Percentiles rank a stretch among this genome's conserved stretches.
These are phyloP conservation scores for Cosmorhoe ocellata DNA, from an alignment of 2,888 invertebrate species.

Conservation along the genomic window DNA sequence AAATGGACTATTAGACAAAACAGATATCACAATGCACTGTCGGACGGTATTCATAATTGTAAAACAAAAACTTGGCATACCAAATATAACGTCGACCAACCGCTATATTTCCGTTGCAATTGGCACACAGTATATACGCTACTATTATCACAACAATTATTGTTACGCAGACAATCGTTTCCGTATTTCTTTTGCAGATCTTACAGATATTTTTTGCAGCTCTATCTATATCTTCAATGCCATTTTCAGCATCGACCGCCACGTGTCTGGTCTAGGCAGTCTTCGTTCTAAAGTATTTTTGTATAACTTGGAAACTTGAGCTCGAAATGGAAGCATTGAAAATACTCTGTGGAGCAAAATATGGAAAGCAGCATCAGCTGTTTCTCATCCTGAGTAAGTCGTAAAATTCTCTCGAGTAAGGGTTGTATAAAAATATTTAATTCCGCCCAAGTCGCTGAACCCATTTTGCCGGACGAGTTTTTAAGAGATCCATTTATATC, in stretches of 20 bases:
- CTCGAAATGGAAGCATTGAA: neutral
- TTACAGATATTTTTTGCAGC: neutral
- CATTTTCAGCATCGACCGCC: too few relatives aligned
- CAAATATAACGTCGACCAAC: too few relatives aligned
- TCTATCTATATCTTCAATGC: too few relatives aligned
- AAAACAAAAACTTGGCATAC: constrained; percentile 38
- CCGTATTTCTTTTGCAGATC: constrained; percentile 14
- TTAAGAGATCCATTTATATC: neutral
- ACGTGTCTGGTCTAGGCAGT: neutral
- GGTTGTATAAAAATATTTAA: constrained; percentile 7
- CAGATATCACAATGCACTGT: constrained; percentile 1
- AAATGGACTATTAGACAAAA: neutral
- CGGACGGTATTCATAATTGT: constrained; percentile 7
- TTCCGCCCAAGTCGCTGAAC: constrained; percentile 7
- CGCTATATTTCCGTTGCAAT: constrained; percentile 34
- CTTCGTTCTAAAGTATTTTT: constrained; percentile 3
- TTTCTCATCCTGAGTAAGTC: constrained; percentile 11
- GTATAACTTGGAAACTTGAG: neutral
- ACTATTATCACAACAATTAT: constrained; percentile 35
- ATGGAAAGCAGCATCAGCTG: constrained; percentile 20
- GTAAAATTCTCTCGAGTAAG: constrained; percentile 18
- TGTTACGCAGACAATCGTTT: constrained; percentile 27
- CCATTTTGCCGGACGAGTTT: neutral
- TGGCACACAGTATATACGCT: constrained; percentile 36
- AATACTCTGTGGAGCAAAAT: constrained; percentile 3